Evolutionary conservation across 2,888 invertebrate species (phyloP).

Genomic region (Siphonodentalium dalli): DNA sequence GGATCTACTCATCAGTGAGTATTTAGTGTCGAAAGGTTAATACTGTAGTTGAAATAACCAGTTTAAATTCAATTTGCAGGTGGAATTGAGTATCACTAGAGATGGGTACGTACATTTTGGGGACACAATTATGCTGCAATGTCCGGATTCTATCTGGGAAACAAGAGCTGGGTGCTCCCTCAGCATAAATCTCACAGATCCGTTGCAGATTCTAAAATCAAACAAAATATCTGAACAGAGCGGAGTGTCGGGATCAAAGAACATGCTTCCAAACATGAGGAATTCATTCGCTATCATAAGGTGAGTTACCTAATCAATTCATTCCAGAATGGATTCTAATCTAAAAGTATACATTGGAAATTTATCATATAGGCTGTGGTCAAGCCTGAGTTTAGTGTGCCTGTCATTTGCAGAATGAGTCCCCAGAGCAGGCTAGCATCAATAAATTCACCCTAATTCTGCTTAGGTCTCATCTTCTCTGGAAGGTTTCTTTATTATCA

Average conservation of each 20-base stretch:
- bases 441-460: no score
- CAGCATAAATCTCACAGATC: constrained; percentile 37
- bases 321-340: no score
- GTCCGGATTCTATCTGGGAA: constrained; percentile 44
- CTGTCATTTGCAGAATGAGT: no score
- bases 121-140: constrained; percentile 52
- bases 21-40: no score
- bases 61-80: constrained; percentile 30
- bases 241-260: constrained; percentile 35
- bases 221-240: constrained; percentile 38
- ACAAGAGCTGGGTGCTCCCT: constrained; percentile 48
- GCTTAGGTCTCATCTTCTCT: no score
- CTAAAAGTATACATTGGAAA: no score
- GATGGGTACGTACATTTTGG: constrained; percentile 61
- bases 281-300: constrained; percentile 53
- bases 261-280: constrained; percentile 37
- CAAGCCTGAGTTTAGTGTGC: no score
- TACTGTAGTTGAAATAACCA: no score
- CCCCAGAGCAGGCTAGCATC: no score
- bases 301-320: constrained; percentile 26
- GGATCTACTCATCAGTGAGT: no score
- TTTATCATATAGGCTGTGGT: no score
- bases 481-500: no score
- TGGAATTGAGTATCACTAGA: constrained; percentile 50
- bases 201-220: constrained; percentile 32